Base-by-base conservation (phyloP, 2,888 invertebrate species). In the Monochamus alternatus region DNA sequence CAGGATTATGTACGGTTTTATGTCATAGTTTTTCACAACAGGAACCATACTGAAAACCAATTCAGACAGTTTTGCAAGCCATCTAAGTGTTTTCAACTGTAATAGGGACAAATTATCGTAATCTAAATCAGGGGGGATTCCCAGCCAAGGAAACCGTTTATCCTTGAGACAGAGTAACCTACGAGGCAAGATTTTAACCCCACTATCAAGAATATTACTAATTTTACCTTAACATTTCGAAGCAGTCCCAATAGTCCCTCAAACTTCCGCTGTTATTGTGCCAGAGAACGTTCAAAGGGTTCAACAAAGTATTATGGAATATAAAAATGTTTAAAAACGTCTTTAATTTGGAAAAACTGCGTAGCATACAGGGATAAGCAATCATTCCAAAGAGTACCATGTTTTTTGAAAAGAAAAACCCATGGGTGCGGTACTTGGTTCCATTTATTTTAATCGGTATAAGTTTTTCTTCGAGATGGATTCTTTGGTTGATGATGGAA, bases 171-270 rank as follows among this genome's bases (percentile, higher is more conserved):
- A 85, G 10, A 78, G 74, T 51, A 86, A 68, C 51, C 86, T 85
- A 22, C 22, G 22, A 22, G 22, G 22, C 22, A 22, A 22, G 22
- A 22, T 22, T 22, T 22, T 22, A 22, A 22, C 22, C 22, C 22
- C 22, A 22, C 70, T 38, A 44, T 51, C 32, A 60, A 5, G 62
- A 66, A 7, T 38, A 32, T 5, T 43, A 63, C 44, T 10, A 58
- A 10, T 67, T 9, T 44, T 80, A 87, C 88, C 88, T 85, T 52
- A 87, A 80, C 32, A 84, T 80, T 81, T 88, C 89, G 32, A 89
- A 84, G 77, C 87, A 88, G 76, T 89, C 89, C 87, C 87, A 87
- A 80, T 85, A 84, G 44, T 84, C 80, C 55, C 74, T 73, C 63
- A 88, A 81, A 75, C 81, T 85, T 32, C 81, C 81, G 22, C 77